phyloP scores from a whole-genome alignment of 2,888 invertebrate species.

The Nephrocerus scutellatus region DNA sequence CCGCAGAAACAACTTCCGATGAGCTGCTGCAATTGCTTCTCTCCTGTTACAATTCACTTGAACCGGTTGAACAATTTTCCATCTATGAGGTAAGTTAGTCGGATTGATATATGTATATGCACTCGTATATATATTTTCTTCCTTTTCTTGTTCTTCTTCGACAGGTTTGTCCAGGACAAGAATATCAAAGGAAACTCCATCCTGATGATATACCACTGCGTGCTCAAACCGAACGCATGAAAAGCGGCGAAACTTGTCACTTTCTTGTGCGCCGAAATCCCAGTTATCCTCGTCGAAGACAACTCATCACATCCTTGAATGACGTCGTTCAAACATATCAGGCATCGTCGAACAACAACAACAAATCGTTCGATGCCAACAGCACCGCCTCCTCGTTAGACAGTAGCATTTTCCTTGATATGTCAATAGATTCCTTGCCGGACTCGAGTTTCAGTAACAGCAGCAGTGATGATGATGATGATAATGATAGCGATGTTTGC shows the following conservation, averaged over 20 bases:
- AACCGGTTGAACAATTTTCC: slow-evolving; percentile 79
- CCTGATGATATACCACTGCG: slow-evolving; percentile 77
- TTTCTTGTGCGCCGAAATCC: slow-evolving; percentile 77
- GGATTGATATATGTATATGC: not conserved
- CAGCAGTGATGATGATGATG: slow-evolving; percentile 31
- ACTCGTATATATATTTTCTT: not conserved
- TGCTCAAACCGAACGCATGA: slow-evolving; percentile 67
- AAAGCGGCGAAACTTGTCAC: slow-evolving; percentile 62
- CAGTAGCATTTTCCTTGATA: slow-evolving; percentile 33
- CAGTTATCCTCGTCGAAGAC: slow-evolving; percentile 55
- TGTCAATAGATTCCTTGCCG: slow-evolving; percentile 39
- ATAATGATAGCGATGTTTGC: slow-evolving; percentile 23
- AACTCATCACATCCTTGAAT: slow-evolving; percentile 40
- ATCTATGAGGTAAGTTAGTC: slow-evolving; percentile 66
- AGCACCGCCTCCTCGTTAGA: slow-evolving; percentile 20
- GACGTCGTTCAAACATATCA: slow-evolving; percentile 27
- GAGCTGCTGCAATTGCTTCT: slow-evolving; percentile 77
- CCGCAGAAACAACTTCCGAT: slow-evolving; percentile 81
- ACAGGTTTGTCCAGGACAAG: slow-evolving; percentile 68
- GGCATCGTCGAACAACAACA: slow-evolving; percentile 3
- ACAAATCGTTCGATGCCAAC: slow-evolving; percentile 26
- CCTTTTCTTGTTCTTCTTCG: no score
- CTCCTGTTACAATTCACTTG: slow-evolving; percentile 76
- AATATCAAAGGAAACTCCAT: slow-evolving; percentile 81
- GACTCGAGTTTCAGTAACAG: slow-evolving; percentile 34